Conservation (phyloP, 2,797 vertebrate species). For the Sebastes itinus region DNA sequence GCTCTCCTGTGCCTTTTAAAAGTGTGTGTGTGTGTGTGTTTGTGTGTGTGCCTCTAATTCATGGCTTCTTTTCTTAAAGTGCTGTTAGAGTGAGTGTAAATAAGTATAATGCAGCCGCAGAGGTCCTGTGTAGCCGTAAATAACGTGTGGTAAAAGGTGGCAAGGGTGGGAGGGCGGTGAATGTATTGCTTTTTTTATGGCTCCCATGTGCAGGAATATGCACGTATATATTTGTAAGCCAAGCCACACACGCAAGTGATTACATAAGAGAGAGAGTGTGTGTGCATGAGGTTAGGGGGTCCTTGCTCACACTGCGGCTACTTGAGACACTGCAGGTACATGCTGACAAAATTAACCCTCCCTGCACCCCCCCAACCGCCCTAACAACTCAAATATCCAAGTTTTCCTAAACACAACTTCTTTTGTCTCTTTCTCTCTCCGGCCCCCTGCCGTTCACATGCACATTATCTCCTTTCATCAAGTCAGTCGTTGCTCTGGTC, state of each 20-base stretch:
- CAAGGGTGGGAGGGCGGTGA: constrained; percentile 4
- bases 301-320: constrained; percentile 7
- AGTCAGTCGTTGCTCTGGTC: background rate
- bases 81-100: constrained; percentile 63
- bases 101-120: constrained; percentile 60
- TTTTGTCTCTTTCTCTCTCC: background rate
- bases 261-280: constrained; percentile 42
- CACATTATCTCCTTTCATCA: background rate
- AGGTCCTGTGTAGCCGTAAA: constrained; percentile 61
- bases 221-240: background rate
- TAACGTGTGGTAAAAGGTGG: constrained; percentile 62
- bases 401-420: constrained; percentile 1
- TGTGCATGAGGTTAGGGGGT: constrained; percentile 6
- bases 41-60: constrained; percentile 37
- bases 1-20: constrained; percentile 47
- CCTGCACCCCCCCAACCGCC: too few species aligned
- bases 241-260: constrained; percentile 16
- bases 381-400: background rate
- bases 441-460: background rate
- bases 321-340: constrained; percentile 39
- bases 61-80: constrained; percentile 62
- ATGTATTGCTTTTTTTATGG: constrained; percentile 58
- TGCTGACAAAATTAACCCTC: constrained; percentile 12
- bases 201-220: constrained; percentile 58
- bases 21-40: constrained; percentile 4